These are phyloP conservation scores for Odontamblyopus rebecca DNA, from an alignment of 2,797 vertebrate species.

Conservation along the genomic window DNA sequence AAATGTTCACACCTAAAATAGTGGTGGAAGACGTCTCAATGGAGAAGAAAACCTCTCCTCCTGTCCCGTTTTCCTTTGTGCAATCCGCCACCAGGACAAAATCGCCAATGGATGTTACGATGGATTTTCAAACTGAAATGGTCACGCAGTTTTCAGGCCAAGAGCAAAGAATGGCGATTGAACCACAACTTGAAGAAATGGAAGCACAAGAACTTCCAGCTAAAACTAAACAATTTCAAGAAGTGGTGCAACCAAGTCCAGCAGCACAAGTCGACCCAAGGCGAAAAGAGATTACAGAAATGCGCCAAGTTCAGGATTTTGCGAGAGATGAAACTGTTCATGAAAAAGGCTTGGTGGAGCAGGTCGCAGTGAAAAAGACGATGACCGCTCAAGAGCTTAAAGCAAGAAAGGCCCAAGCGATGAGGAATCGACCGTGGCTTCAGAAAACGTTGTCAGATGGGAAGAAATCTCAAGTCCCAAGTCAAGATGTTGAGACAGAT, in stretches of 20 bases:
- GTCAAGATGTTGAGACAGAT: slow-evolving; percentile 9
- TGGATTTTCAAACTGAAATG: slow-evolving; percentile 14
- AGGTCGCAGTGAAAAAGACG: slow-evolving; percentile 41
- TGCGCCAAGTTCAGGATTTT: slow-evolving; percentile 19
- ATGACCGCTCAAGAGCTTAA: slow-evolving; percentile 55
- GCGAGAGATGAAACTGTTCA: slow-evolving; percentile 24
- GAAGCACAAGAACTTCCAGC: slow-evolving; percentile 20
- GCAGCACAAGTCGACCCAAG: not conserved
- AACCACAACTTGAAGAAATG: slow-evolving; percentile 11
- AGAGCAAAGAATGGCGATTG: slow-evolving; percentile 4
- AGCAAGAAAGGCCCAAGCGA: slow-evolving; percentile 63
- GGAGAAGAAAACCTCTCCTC: slow-evolving; percentile 46
- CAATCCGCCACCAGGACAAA: slow-evolving; percentile 44
- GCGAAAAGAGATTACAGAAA: not conserved
- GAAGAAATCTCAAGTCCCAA: slow-evolving; percentile 15
- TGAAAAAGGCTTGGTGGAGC: slow-evolving; percentile 26
- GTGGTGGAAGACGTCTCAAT: slow-evolving; percentile 71
- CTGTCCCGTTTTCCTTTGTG: slow-evolving; percentile 49
- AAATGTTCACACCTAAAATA: slow-evolving; percentile 66
- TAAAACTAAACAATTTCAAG: slow-evolving; percentile 4
- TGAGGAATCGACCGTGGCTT: slow-evolving; percentile 78
- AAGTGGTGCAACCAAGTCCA: not conserved
- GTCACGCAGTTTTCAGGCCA: slow-evolving; percentile 19
- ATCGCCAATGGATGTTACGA: slow-evolving; percentile 19
- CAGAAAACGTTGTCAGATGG: slow-evolving; percentile 53